phyloP scores from a whole-genome alignment of 2,797 vertebrate genomes.

The Chrosomus eos region DNA sequence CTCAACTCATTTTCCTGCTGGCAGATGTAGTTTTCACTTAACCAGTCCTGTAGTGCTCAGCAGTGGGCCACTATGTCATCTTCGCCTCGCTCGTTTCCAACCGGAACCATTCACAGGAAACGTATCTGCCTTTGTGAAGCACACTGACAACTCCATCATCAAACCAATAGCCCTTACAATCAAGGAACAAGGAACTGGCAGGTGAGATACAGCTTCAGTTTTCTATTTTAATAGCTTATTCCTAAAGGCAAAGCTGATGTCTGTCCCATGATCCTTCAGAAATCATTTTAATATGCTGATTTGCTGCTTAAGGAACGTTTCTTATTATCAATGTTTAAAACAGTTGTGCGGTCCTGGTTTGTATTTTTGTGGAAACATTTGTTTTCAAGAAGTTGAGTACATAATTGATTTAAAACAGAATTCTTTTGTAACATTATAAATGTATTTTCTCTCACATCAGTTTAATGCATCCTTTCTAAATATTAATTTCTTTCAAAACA shows the following conservation, averaged over 20 bases:
- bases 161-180: constrained; percentile 67
- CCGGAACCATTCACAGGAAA: constrained; percentile 72
- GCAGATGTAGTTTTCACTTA: constrained; percentile 79
- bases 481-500: not conserved
- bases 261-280: not conserved
- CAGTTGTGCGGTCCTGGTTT: not conserved
- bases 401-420: not conserved
- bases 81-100: constrained; percentile 80
- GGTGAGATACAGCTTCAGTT: constrained; percentile 71
- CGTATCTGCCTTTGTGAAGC: constrained; percentile 76
- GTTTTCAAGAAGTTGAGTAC: too few species aligned
- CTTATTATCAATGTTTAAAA: not conserved
- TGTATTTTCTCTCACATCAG: not conserved
- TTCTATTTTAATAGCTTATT: not conserved
- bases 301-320: not conserved
- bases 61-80: constrained; percentile 75
- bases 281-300: not conserved
- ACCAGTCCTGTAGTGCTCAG: constrained; percentile 80
- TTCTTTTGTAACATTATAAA: not conserved
- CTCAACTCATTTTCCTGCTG: constrained; percentile 62
- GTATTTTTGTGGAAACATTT: not conserved
- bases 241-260: not conserved
- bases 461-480: not conserved
- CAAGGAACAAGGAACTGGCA: constrained; percentile 58
- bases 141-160: constrained; percentile 67